These are phyloP conservation scores for Alosa alosa DNA, from an alignment of 2,113 vertebrate species.

Conservation along the genomic window DNA sequence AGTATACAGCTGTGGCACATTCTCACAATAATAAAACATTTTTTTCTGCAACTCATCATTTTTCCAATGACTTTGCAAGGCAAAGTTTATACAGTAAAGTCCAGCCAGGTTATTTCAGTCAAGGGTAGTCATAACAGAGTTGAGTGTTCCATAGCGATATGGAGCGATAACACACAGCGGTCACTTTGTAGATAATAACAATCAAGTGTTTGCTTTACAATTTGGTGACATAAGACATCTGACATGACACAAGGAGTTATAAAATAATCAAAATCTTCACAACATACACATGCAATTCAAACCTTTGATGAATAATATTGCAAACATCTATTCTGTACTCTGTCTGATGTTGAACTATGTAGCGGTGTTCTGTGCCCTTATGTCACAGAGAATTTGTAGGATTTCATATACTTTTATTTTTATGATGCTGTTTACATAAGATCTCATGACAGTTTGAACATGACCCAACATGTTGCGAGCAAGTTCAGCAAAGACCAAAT, in stretches of 20 bases:
- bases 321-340: neutral
- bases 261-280: neutral
- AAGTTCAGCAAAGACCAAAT: neutral
- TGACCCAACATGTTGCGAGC: too few relatives aligned
- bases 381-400: neutral
- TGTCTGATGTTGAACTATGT: neutral
- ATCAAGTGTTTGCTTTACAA: slow-evolving; percentile 5
- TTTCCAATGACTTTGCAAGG: neutral
- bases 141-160: neutral
- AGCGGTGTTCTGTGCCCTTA: neutral
- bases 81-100: slow-evolving; percentile 6
- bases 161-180: neutral
- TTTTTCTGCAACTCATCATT: neutral
- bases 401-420: too few relatives aligned
- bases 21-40: neutral
- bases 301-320: neutral
- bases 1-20: neutral
- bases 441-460: too few relatives aligned
- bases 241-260: neutral
- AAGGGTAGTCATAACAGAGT: neutral
- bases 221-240: neutral
- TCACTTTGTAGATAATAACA: neutral
- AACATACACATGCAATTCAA: neutral
- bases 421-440: too few relatives aligned
- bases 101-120: neutral